Evolutionary conservation across 2,888 invertebrate genomes (phyloP).

Genomic region (Chrysodeixis includens): DNA sequence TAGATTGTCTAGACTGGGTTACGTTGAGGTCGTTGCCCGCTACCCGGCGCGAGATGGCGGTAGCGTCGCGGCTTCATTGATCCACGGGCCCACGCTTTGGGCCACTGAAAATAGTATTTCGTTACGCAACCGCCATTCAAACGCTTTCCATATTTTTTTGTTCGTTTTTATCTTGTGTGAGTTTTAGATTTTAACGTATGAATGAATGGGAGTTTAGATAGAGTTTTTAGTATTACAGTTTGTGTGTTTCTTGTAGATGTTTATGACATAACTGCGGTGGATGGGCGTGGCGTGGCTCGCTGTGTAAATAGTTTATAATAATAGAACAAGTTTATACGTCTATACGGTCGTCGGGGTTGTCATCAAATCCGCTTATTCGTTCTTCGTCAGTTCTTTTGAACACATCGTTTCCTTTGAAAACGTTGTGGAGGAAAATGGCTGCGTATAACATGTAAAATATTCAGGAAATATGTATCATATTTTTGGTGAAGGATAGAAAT

Average conservation of each 20-base stretch:
- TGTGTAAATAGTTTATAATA: constrained; percentile 29
- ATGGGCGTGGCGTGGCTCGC: constrained; percentile 39
- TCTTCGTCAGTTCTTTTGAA: constrained; percentile 11
- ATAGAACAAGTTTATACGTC: constrained; percentile 23
- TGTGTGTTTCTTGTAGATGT: constrained; percentile 14
- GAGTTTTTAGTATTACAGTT: constrained; percentile 24
- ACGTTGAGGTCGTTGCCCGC: constrained; percentile 63
- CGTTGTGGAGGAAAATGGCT: constrained; percentile 12
- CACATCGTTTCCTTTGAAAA: constrained; percentile 10
- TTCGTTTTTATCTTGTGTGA: constrained; percentile 36
- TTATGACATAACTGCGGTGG: constrained; percentile 27
- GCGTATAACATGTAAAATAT: not conserved
- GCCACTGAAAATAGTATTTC: constrained; percentile 73
- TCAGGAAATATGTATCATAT: not conserved
- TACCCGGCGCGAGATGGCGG: constrained; percentile 73
- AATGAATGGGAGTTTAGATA: constrained; percentile 41
- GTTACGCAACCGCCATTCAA: constrained; percentile 60
- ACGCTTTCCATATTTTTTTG: constrained; percentile 47
- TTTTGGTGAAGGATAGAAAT: constrained; percentile 15
- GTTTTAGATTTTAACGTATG: constrained; percentile 29
- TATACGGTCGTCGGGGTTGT: constrained; percentile 8
- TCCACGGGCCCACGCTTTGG: constrained; percentile 64
- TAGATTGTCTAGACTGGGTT: constrained; percentile 59
- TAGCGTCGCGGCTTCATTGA: constrained; percentile 73
- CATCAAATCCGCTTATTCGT: constrained; percentile 17